Base-by-base conservation (phyloP, 2,888 invertebrate species). In the Bibio marci region DNA sequence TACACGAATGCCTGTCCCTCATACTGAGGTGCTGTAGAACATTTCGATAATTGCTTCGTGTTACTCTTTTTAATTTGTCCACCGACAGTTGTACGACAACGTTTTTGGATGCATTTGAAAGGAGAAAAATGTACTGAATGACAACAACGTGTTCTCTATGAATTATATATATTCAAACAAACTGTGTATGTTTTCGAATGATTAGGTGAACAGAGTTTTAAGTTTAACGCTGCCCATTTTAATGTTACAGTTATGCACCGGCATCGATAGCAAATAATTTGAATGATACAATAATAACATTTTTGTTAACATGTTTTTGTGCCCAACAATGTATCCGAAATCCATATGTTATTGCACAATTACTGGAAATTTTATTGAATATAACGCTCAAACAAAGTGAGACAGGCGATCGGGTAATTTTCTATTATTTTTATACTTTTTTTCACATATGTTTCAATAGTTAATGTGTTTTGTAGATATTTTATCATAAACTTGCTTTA, bases 331-430 rank as follows among this genome's bases (percentile, higher is more conserved):
- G 83, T 59, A 80, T 97, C 56, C 83, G 83, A 58, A 98, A 97
- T 66, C 97, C 97, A 0, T 97, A 97, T 62, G 73, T 98, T 44
- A 82, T 90, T 46, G 94, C 97, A 47, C 97, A 97, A 67, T 76
- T 95, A 48, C 85, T 95, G 37, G 92, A 94, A 65, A 87, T 91
- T 15, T 63, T 83, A 28, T 83, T 80, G 57, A 79, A 82, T 17
- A 78, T 82, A 50, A 78, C 81, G 48, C 70, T 80, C n/a, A 54
- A 56, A 26, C 64, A 69, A 22, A n/a, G n/a, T n/a, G 17, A 14
- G n/a, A 17, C 35, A 30, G 25, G 35, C 8, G 10, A 25, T 13
- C 15, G 26, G 12, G 38, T 38, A 28, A 27, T 27, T 35, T 8
- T n/a, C n/a, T n/a, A n/a, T n/a, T 11, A 34, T 25, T 13, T 13